Evolutionary conservation across 2,888 invertebrate genomes (phyloP).

Genomic region (Dicyrtoma fusca): DNA sequence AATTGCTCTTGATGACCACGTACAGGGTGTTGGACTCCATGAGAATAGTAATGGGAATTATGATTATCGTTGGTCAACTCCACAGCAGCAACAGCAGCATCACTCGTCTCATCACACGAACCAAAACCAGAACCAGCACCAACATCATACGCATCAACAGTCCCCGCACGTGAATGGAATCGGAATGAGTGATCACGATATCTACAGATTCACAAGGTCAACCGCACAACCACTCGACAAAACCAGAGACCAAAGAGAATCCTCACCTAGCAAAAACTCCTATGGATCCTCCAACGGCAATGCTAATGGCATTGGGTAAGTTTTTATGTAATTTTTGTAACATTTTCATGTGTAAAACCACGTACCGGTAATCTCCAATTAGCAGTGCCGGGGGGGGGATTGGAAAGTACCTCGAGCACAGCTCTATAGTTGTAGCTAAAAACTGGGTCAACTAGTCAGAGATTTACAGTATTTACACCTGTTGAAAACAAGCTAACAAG

Average conservation of each 20-base stretch:
- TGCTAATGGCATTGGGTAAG: conserved; percentile 14
- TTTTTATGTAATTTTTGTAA: no score
- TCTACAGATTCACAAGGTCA: conserved; percentile 70
- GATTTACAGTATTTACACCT: no score
- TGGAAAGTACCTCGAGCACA: no score
- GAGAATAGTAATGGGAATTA: conserved; percentile 61
- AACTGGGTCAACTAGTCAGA: no score
- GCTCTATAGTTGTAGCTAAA: no score
- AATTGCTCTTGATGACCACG: background rate
- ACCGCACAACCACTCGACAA: conserved; percentile 64
- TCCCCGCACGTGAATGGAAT: conserved; percentile 51
- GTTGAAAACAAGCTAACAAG: no score
- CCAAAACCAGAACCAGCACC: conserved; percentile 58
- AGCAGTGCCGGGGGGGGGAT: no score
- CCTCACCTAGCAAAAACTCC: conserved; percentile 21
- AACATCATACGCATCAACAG: conserved; percentile 59
- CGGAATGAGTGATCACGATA: conserved; percentile 62
- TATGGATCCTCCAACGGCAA: conserved; percentile 24
- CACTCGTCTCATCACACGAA: conserved; percentile 60
- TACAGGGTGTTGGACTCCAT: conserved; percentile 22
- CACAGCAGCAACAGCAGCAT: conserved; percentile 58
- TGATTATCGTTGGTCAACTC: conserved; percentile 60
- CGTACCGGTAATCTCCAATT: no score
- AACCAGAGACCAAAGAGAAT: conserved; percentile 22
- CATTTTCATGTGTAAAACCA: no score